phyloP scores from a whole-genome alignment of 1,140 invertebrate genomes.

The Marisa cornuarietis region DNA sequence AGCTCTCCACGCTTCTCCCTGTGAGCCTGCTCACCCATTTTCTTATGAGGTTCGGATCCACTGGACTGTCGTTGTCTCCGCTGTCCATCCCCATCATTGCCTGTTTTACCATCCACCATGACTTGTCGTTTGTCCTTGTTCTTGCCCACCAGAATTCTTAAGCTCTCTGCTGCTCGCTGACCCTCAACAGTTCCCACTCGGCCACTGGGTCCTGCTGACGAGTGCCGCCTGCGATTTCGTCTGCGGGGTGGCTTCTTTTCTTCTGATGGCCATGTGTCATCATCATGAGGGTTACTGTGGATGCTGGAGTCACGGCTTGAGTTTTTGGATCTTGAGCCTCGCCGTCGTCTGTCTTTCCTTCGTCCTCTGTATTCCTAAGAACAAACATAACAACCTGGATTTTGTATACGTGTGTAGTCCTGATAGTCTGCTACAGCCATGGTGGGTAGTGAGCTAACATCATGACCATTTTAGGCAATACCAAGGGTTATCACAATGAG shows the following conservation, averaged over 20 bases:
- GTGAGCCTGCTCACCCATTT: constrained; percentile 13
- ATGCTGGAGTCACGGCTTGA: constrained; percentile 30
- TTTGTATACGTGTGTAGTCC: constrained; percentile 14
- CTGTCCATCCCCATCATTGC: constrained; percentile 10
- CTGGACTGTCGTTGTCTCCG: constrained; percentile 11
- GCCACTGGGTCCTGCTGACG: constrained; percentile 25
- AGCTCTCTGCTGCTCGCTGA: constrained; percentile 19
- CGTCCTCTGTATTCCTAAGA: constrained; percentile 20
- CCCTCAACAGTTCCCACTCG: constrained; percentile 20
- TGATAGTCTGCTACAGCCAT: constrained; percentile 23
- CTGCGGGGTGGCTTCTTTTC: constrained; percentile 18
- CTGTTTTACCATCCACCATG: constrained; percentile 21
- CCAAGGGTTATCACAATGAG: too few relatives aligned
- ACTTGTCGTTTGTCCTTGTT: constrained; percentile 26
- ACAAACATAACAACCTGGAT: constrained; percentile 3
- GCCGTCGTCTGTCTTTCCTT: constrained; percentile 29
- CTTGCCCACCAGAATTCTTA: constrained; percentile 26
- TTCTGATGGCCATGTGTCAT: constrained; percentile 8
- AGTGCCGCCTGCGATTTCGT: constrained; percentile 28
- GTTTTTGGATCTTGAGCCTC: constrained; percentile 19
- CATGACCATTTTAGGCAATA: too few relatives aligned
- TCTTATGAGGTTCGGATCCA: constrained; percentile 4
- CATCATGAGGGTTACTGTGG: constrained; percentile 30
- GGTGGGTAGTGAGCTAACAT: too few relatives aligned
- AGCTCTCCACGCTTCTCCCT: background rate